Conservation (phyloP, 1,140 invertebrate genomes). For the Aphelinus certus region DNA sequence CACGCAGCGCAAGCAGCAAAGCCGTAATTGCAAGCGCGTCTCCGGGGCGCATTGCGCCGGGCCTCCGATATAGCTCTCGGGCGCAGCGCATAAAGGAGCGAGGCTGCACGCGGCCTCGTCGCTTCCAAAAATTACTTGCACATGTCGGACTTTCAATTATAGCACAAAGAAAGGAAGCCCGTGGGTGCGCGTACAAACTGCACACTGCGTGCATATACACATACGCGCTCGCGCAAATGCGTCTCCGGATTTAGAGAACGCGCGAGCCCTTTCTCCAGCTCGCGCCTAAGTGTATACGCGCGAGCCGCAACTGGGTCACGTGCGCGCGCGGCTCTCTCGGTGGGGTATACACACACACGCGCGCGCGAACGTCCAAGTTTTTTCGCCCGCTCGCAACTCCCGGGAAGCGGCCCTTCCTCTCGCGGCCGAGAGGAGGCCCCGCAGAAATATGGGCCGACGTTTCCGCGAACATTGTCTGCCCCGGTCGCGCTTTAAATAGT, state of each 20-base stretch:
- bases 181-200: background rate
- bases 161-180: constrained; percentile 34
- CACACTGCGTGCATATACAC: background rate
- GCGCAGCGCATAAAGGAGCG: too few relatives aligned
- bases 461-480: constrained; percentile 26
- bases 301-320: constrained; percentile 31
- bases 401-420: too few relatives aligned
- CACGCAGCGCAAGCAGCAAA: too few relatives aligned
- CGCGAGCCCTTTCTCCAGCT: constrained; percentile 30
- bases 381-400: background rate
- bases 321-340: background rate
- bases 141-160: constrained; percentile 34
- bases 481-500: constrained; percentile 15
- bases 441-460: constrained; percentile 28
- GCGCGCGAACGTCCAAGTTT: background rate
- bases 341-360: too few relatives aligned
- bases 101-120: background rate
- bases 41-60: too few relatives aligned
- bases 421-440: background rate
- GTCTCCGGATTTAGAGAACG: constrained; percentile 31
- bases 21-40: too few relatives aligned
- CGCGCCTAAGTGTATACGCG: background rate
- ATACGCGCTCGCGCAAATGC: background rate
- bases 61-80: too few relatives aligned
- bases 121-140: constrained; percentile 23